Percentiles rank a stretch among this genome's conserved stretches.
phyloP scores from a whole-genome alignment of 2,113 vertebrate genomes.

The Cryptotis parvus region DNA sequence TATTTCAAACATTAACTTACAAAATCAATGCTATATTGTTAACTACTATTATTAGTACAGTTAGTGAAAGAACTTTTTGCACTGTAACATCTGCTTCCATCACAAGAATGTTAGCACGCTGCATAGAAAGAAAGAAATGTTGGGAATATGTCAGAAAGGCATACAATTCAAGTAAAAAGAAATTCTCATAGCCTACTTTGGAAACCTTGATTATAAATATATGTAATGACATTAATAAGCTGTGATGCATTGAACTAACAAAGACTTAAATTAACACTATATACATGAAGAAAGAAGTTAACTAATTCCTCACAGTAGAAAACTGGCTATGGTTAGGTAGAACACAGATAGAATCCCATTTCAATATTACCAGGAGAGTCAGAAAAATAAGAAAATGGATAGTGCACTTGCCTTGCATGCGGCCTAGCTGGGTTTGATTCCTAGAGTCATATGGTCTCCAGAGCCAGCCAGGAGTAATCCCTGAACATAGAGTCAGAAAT shows the following conservation, averaged over 20 bases:
- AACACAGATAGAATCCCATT: not conserved
- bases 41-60: not conserved
- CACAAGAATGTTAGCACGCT: not conserved
- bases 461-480: no score
- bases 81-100: not conserved
- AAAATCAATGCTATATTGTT: not conserved
- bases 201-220: slow-evolving; percentile 3
- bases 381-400: no score
- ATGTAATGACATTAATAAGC: not conserved
- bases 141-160: not conserved
- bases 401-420: no score
- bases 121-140: not conserved
- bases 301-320: not conserved
- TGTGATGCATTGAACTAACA: not conserved
- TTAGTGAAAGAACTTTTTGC: no score
- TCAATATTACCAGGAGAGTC: not conserved
- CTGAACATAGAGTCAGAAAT: no score
- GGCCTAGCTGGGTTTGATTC: no score
- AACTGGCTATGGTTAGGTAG: not conserved
- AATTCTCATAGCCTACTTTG: not conserved
- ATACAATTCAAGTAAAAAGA: not conserved
- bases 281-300: not conserved
- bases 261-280: not conserved
- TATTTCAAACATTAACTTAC: not conserved
- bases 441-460: no score